Conservation (phyloP, 2,113 vertebrate genomes). For the Neodon shergylaensis region DNA sequence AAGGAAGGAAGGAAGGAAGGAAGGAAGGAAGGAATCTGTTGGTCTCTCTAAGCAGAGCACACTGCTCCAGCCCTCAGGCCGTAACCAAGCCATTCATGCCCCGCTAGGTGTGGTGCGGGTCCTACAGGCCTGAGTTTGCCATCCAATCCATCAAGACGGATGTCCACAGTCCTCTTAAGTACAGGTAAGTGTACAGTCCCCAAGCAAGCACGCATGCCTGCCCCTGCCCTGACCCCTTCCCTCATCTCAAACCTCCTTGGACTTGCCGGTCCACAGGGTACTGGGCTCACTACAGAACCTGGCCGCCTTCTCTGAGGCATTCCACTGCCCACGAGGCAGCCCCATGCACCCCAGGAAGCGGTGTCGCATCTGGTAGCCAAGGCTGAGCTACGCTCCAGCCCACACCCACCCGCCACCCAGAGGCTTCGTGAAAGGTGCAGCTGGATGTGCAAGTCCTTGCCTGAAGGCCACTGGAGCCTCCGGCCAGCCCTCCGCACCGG, state of each 20-base stretch:
- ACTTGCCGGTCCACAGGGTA: constrained; percentile 86
- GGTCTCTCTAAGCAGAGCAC: background rate
- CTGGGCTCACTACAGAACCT: constrained; percentile 97
- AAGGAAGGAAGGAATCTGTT: background rate
- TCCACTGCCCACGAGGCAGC: constrained; percentile 90
- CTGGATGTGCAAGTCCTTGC: rapidly evolving
- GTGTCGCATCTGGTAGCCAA: constrained; percentile 94
- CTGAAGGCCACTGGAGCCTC: background rate
- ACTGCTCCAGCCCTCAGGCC: rapidly evolving
- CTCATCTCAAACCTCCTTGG: constrained; percentile 8
- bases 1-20: background rate
- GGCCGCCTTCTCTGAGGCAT: constrained; percentile 93
- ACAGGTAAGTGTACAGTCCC: constrained; percentile 87
- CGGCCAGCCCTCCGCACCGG: background rate
- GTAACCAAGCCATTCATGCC: rapidly evolving
- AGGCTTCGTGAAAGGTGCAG: background rate
- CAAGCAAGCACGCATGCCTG: rapidly evolving
- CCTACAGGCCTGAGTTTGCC: constrained; percentile 96
- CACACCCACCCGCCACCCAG: background rate
- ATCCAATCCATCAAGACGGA: constrained; percentile 97
- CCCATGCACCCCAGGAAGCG: constrained; percentile 92
- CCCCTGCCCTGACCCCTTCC: background rate
- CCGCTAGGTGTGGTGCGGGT: constrained; percentile 93
- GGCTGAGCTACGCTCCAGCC: background rate
- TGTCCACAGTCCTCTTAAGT: constrained; percentile 96